Evolutionary conservation across 2,888 invertebrate genomes (phyloP).

Genomic region (Athalia cordata): DNA sequence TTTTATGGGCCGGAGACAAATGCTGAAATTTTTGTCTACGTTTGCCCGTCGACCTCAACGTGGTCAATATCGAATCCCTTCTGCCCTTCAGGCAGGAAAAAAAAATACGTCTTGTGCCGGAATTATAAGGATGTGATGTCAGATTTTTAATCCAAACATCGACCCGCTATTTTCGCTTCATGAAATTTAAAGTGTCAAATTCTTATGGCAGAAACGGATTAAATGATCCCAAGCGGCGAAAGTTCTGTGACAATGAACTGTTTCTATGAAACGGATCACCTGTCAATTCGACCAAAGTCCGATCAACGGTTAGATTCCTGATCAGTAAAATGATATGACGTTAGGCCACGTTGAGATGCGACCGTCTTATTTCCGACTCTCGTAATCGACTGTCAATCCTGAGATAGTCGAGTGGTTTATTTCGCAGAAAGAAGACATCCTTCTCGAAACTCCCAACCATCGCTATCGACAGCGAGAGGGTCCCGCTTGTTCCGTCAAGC

Average conservation of each 20-base stretch:
- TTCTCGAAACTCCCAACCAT: slow-evolving; percentile 64
- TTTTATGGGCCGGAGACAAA: neutral
- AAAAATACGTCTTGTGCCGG: no score
- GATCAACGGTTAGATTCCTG: neutral
- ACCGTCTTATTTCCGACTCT: slow-evolving; percentile 39
- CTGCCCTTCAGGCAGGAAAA: neutral
- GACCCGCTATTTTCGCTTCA: no score
- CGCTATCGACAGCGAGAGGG: slow-evolving; percentile 61
- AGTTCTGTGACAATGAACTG: no score
- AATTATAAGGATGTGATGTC: no score
- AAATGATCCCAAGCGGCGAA: no score
- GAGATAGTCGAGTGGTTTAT: slow-evolving; percentile 58
- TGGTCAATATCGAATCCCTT: neutral
- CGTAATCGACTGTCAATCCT: slow-evolving; percentile 55
- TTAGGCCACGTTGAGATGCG: slow-evolving; percentile 13
- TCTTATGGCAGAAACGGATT: no score
- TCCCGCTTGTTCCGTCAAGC: slow-evolving; percentile 57
- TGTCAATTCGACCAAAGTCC: neutral
- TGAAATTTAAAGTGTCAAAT: no score
- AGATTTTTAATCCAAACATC: no score
- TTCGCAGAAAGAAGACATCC: slow-evolving; percentile 67
- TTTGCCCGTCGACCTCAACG: slow-evolving; percentile 3
- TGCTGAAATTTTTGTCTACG: neutral
- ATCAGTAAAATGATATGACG: slow-evolving; percentile 3
- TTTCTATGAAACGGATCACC: no score